phyloP scores from a whole-genome alignment of 2,888 invertebrate species.

The Seira musarum region DNA sequence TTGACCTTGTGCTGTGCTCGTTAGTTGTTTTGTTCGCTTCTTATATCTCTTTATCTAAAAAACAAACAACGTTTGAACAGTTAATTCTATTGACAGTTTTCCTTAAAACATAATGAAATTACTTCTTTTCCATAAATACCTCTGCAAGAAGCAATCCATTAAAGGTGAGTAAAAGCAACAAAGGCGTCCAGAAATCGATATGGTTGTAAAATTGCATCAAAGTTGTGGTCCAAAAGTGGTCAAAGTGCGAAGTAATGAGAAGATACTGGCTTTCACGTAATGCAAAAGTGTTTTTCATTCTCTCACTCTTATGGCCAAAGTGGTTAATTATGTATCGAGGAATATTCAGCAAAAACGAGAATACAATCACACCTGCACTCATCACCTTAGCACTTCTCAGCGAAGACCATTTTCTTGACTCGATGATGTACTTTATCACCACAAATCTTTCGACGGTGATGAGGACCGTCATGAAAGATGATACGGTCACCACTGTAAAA shows the following conservation, averaged over 20 bases:
- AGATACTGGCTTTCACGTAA: conserved; percentile 13
- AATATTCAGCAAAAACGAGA: conserved; percentile 29
- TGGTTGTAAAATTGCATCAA: conserved; percentile 33
- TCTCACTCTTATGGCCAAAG: conserved; percentile 30
- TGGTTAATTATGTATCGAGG: conserved; percentile 24
- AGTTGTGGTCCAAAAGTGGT: conserved; percentile 24
- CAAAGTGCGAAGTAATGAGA: conserved; percentile 22
- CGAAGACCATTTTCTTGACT: conserved; percentile 27
- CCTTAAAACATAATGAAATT: too few relatives aligned
- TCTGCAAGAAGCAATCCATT: conserved; percentile 26
- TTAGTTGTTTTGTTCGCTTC: neutral
- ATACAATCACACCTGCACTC: conserved; percentile 8
- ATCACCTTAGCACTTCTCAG: conserved; percentile 10
- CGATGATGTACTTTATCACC: conserved; percentile 17
- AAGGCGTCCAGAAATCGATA: conserved; percentile 46
- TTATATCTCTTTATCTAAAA: neutral
- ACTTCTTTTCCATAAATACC: neutral
- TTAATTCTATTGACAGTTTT: too few relatives aligned
- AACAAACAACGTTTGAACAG: neutral
- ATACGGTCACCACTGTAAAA: conserved; percentile 31
- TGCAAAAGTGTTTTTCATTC: conserved; percentile 9
- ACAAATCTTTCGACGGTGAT: conserved; percentile 41
- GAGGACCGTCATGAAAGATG: conserved; percentile 44
- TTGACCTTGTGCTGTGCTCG: too few relatives aligned
- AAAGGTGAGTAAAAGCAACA: conserved; percentile 32